These are phyloP conservation scores for Amphiura filiformis DNA, from an alignment of 35 echinoderm and acorn worm species.

Conservation along the genomic window DNA sequence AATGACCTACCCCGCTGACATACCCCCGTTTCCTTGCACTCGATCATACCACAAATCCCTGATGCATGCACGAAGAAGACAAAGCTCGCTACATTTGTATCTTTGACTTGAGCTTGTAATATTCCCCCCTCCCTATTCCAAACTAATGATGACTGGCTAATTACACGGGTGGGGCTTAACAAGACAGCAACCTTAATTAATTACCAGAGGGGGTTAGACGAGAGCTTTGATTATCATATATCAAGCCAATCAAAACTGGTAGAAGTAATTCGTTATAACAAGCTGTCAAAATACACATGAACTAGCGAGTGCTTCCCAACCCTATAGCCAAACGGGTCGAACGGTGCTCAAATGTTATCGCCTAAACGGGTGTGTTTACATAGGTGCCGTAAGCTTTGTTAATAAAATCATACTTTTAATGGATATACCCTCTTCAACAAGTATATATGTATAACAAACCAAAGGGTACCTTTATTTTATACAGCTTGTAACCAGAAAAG, in stretches of 20 bases:
- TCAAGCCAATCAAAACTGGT: conserved; percentile 16
- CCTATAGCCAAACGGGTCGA: conserved; percentile 36
- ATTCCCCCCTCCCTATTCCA: no score
- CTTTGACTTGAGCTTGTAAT: no score
- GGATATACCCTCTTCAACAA: conserved; percentile 49
- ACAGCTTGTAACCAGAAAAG: neutral
- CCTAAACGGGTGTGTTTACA: conserved; percentile 47
- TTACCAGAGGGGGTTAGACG: conserved; percentile 42
- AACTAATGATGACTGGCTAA: conserved; percentile 9
- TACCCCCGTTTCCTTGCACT: no score
- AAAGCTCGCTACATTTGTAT: no score
- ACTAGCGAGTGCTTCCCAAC: conserved; percentile 24
- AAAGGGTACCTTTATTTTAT: neutral
- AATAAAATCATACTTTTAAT: conserved; percentile 29
- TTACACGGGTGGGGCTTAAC: conserved; percentile 42
- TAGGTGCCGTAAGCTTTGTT: conserved; percentile 62
- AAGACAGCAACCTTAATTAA: conserved; percentile 33
- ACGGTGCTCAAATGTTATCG: conserved; percentile 16
- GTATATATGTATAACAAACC: neutral
- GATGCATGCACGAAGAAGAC: no score
- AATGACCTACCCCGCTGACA: no score
- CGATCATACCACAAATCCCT: no score
- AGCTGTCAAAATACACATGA: conserved; percentile 50
- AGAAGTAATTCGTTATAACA: conserved; percentile 24
- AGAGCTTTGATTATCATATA: neutral